Percentiles rank a stretch among this genome's conserved stretches.
Conservation (phyloP, 2,888 invertebrate genomes). For the Anarsia innoxiella region DNA sequence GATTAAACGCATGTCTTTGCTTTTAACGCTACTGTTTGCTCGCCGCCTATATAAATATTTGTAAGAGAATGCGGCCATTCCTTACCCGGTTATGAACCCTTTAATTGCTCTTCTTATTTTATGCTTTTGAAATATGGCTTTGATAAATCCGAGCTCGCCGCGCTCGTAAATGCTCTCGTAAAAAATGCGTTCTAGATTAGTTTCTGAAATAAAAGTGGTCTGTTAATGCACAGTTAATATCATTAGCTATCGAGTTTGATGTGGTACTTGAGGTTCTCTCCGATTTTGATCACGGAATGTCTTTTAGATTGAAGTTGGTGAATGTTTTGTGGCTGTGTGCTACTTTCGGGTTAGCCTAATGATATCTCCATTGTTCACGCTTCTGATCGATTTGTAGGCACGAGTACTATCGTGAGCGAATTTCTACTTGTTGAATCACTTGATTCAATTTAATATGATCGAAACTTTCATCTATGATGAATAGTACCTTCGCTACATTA, state of each 20-base stretch:
- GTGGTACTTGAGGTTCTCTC: conserved; percentile 35
- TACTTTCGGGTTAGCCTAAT: conserved; percentile 47
- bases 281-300: conserved; percentile 41
- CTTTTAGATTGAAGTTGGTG: conserved; percentile 43
- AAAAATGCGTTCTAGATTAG: conserved; percentile 40
- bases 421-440: too few relatives aligned
- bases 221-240: conserved; percentile 44
- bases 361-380: conserved; percentile 67
- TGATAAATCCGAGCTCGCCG: conserved; percentile 49
- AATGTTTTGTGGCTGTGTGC: conserved; percentile 61
- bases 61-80: conserved; percentile 54
- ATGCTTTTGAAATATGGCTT: conserved; percentile 56
- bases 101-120: conserved; percentile 66
- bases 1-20: conserved; percentile 70
- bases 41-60: conserved; percentile 63
- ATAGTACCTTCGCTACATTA: too few relatives aligned
- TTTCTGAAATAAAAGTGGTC: conserved; percentile 32
- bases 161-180: conserved; percentile 50
- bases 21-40: conserved; percentile 69
- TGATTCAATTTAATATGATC: too few relatives aligned
- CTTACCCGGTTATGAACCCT: conserved; percentile 54
- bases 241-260: conserved; percentile 40
- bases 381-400: conserved; percentile 63
- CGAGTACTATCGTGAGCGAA: conserved; percentile 41
- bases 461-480: too few relatives aligned